These are phyloP conservation scores for Nysson spinosus DNA, from an alignment of 2,888 invertebrate species.

Conservation along the genomic window DNA sequence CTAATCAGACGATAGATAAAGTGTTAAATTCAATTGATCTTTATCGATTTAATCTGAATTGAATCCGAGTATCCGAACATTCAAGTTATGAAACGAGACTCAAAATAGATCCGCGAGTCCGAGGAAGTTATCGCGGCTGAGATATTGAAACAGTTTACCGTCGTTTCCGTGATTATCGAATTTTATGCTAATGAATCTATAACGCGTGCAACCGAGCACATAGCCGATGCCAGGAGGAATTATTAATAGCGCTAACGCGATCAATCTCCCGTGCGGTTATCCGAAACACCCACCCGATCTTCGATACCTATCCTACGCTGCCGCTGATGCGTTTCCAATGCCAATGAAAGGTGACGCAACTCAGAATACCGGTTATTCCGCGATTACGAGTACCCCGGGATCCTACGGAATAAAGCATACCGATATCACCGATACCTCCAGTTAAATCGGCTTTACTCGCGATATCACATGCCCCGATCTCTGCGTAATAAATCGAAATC, in stretches of 20 bases:
- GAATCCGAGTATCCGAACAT: no score
- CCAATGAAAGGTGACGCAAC: slow-evolving; percentile 44
- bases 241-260: slow-evolving; percentile 54
- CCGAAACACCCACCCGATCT: slow-evolving; percentile 39
- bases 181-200: slow-evolving; percentile 37
- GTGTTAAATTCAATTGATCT: no score
- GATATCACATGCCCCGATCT: no score
- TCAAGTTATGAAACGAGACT: no score
- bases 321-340: slow-evolving; percentile 48
- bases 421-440: slow-evolving; percentile 26
- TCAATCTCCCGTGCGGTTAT: slow-evolving; percentile 50
- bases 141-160: not conserved
- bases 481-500: no score
- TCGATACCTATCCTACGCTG: slow-evolving; percentile 36
- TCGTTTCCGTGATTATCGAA: slow-evolving; percentile 32
- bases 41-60: no score
- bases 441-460: slow-evolving; percentile 29
- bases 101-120: not conserved
- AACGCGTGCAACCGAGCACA: slow-evolving; percentile 27
- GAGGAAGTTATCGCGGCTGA: not conserved
- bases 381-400: slow-evolving; percentile 5
- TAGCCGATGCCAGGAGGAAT: slow-evolving; percentile 39
- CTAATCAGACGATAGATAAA: no score
- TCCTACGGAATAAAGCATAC: slow-evolving; percentile 11
- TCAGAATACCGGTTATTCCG: slow-evolving; percentile 21